A percentile compares a stretch with the other conserved stretches of the same genome.
phyloP scores from a whole-genome alignment of 2,888 invertebrate species.

The Leucophenga montana region DNA sequence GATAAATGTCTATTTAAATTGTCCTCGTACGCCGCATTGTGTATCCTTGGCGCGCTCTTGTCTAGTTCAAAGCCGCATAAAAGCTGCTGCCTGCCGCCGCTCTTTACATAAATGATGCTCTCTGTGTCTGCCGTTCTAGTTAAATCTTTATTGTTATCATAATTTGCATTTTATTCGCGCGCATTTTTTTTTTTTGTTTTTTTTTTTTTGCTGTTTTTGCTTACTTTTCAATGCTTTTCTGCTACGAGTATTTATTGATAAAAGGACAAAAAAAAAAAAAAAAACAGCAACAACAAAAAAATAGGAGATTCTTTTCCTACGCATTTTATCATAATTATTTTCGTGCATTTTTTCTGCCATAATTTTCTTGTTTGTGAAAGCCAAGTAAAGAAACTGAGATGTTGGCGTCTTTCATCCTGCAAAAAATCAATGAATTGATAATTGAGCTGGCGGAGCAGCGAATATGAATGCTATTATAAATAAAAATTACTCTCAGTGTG shows the following conservation, averaged over 20 bases:
- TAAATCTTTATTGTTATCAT: constrained; percentile 67
- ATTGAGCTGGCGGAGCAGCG: constrained; percentile 46
- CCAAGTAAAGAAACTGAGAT: constrained; percentile 10
- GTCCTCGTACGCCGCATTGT: constrained; percentile 57
- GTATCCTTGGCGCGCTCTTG: constrained; percentile 24
- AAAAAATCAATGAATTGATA: constrained; percentile 64
- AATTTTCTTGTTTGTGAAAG: constrained; percentile 28
- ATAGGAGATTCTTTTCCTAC: neutral
- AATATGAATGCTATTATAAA: too few relatives aligned
- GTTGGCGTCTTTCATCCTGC: neutral
- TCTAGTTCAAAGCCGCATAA: constrained; percentile 9
- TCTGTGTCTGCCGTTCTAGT: constrained; percentile 53
- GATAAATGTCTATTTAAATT: constrained; percentile 66
- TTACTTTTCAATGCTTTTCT: neutral
- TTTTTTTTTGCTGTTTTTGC: constrained; percentile 15
- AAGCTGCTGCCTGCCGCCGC: constrained; percentile 56
- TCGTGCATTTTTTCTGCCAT: constrained; percentile 50
- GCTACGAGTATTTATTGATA: constrained; percentile 16
- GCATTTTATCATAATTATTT: constrained; percentile 65
- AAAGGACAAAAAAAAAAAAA: too few relatives aligned
- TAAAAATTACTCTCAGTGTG: neutral
- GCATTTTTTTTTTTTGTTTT: constrained; percentile 42
- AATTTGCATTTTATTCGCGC: constrained; percentile 62
- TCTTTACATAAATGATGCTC: too few relatives aligned
- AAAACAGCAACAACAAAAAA: too few relatives aligned